Evolutionary conservation across 2,888 invertebrate genomes (phyloP), one percentile per base, ranked within the genome.

Genomic region (Quadriops clusia): DNA sequence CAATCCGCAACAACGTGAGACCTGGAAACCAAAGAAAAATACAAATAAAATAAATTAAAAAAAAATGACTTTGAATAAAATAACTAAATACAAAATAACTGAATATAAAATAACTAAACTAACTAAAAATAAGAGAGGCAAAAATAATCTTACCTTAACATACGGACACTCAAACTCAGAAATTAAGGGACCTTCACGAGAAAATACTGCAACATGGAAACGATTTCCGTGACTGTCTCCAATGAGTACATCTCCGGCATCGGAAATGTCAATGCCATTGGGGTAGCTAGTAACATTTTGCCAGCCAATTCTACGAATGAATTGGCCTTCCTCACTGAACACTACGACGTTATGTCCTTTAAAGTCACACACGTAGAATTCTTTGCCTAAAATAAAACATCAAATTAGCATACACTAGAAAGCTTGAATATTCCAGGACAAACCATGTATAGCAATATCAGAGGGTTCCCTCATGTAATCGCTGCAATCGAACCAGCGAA

Each of bases 311-410:
- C 90, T 81, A 45, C 93, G 81, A 52, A 90, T 65, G 64, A 89
- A 94, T 40, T 77, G 76, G 33, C 94, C 94, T 41, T 86, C 84
- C 57, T 91, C 90, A 56, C 82, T 86, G 60, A 93, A 93, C 26
- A 94, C 93, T 14, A 93, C 93, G 30, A 94, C 93, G 62, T 93
- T 93, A 65, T 94, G 94, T 30, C 93, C 94, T 64, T 95, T 95
- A 63, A 94, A 95, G 64, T 95, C 94, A 63, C 94, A 95, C 37
- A 95, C 90, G 64, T 87, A 95, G 61, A 87, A 91, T 61, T 87
- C 86, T 56, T 82, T 83, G 51, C 85, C 86, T 86, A 60, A 16
- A 9, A 14, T 26, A 26, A 14, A 26, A n/a, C 15, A 8, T 25
- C 7, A 30, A n/a, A 14, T 31, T 10, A 20, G 12, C 8, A 27